Evolutionary conservation across 2,113 vertebrate genomes (phyloP).

Genomic region (Kryptolebias marmoratus): DNA sequence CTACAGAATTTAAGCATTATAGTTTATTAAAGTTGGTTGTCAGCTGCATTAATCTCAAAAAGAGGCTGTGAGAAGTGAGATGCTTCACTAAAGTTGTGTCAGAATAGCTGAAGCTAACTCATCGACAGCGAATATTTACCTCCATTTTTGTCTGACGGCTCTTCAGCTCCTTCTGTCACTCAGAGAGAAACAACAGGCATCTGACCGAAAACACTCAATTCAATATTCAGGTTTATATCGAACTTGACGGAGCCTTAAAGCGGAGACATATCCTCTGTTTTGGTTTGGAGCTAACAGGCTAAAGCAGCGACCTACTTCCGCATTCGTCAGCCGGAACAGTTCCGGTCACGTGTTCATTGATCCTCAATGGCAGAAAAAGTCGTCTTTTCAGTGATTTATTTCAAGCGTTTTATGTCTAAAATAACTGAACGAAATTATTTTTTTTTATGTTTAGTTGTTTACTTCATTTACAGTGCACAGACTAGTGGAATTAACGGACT

Average conservation of each 20-base stretch:
- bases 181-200: not conserved
- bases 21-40: not conserved
- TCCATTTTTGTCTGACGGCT: conserved; percentile 64
- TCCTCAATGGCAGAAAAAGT: not conserved
- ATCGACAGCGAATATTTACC: conserved; percentile 62
- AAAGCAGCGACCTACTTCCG: conserved; percentile 58
- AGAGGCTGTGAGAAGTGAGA: conserved; percentile 4
- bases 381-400: not conserved
- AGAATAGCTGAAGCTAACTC: conserved; percentile 60
- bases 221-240: not conserved
- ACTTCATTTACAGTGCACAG: no score
- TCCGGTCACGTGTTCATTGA: conserved; percentile 23
- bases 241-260: not conserved
- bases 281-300: conserved; percentile 36
- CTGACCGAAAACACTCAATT: not conserved
- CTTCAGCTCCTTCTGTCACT: conserved; percentile 25
- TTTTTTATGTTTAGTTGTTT: no score
- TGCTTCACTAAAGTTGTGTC: not conserved
- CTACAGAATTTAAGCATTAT: no score
- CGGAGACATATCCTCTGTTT: conserved; percentile 45
- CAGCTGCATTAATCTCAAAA: not conserved
- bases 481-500: no score
- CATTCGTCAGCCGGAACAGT: conserved; percentile 53
- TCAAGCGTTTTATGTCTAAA: no score
- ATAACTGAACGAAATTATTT: no score